Evolutionary conservation across 92 coral and sea anemone species (phyloP).

Genomic region (Palythoa grandis): DNA sequence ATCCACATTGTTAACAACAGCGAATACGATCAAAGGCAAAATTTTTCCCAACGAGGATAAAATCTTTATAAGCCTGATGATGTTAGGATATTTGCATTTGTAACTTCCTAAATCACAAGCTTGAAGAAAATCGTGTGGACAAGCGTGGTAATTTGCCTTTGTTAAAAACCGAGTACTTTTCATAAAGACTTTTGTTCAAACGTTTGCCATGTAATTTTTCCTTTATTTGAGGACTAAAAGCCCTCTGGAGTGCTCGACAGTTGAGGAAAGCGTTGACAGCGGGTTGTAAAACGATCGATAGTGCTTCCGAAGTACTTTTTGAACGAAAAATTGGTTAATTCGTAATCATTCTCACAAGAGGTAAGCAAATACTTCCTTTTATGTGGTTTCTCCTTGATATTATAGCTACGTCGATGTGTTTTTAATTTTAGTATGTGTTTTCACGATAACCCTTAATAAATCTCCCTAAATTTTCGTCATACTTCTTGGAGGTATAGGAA

Average conservation of each 20-base stretch:
- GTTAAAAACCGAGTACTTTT: constrained; percentile 30
- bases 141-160: constrained; percentile 23
- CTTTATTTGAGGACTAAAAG: constrained; percentile 15
- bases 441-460: background rate
- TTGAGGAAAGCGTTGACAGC: constrained; percentile 1
- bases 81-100: background rate
- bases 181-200: constrained; percentile 28
- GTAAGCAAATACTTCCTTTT: constrained; percentile 46
- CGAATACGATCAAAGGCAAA: background rate
- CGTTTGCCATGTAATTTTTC: constrained; percentile 20
- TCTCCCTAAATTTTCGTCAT: background rate
- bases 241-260: constrained; percentile 27
- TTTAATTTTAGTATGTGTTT: background rate
- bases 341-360: constrained; percentile 19
- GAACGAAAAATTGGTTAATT: constrained; percentile 8
- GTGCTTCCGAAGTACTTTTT: background rate
- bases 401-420: constrained; percentile 16
- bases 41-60: background rate
- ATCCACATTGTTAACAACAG: background rate
- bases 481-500: background rate
- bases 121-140: constrained; percentile 14
- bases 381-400: background rate
- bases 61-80: background rate
- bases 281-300: background rate
- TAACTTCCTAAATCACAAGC: background rate